phyloP scores from a whole-genome alignment of 2,113 vertebrate species.

The Colinus virginianus region DNA sequence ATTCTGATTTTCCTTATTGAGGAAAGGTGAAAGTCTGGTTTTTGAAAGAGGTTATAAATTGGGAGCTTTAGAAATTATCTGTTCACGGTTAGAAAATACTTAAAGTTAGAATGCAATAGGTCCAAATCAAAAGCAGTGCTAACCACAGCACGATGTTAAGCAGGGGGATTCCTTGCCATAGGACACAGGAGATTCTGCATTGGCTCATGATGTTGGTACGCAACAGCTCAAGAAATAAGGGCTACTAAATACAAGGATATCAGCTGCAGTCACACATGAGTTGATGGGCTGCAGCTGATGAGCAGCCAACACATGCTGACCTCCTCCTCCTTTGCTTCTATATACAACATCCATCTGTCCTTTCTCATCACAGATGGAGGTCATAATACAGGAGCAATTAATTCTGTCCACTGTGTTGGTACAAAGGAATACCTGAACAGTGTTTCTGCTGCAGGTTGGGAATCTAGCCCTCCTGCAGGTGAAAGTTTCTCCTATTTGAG shows the following conservation, averaged over 20 bases:
- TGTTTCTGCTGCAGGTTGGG: not conserved
- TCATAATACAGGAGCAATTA: not conserved
- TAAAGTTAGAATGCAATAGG: not conserved
- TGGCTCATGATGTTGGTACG: not conserved
- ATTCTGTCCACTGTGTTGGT: not conserved
- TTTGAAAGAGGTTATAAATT: not conserved
- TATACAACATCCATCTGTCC: slow-evolving; percentile 61
- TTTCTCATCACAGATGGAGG: slow-evolving; percentile 36
- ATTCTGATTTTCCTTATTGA: not conserved
- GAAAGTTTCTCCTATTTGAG: not conserved
- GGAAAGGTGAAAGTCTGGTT: not conserved
- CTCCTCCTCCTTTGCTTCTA: slow-evolving; percentile 39
- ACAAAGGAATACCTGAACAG: not conserved
- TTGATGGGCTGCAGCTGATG: not conserved
- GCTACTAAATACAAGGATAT: not conserved
- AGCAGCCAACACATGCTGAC: not conserved
- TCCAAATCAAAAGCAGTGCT: not conserved
- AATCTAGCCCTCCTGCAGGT: not conserved
- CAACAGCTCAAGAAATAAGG: not conserved
- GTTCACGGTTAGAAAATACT: too few relatives aligned
- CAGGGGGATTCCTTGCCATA: not conserved
- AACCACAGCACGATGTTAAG: not conserved
- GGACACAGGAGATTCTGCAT: not conserved
- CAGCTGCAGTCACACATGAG: too few relatives aligned
- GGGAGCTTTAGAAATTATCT: not conserved